Evolutionary conservation across 2,888 invertebrate species (phyloP).

Genomic region (Aradus depressus): DNA sequence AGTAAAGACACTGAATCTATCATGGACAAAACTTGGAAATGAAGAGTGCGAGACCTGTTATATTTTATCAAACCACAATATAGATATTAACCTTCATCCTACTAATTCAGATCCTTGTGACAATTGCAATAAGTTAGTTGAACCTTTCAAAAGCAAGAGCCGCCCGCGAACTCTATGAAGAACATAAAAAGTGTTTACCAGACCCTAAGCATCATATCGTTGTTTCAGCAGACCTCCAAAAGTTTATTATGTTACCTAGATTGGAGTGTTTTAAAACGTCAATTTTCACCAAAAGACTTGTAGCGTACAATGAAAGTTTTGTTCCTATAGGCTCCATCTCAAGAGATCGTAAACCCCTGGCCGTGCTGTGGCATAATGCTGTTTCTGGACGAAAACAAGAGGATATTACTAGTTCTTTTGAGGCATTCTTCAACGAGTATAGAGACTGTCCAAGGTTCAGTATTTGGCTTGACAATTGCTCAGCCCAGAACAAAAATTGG

Average conservation of each 20-base stretch:
- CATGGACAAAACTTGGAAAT: too few species aligned
- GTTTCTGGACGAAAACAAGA: conserved; percentile 33
- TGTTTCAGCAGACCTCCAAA: conserved; percentile 18
- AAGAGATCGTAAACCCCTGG: conserved; percentile 18
- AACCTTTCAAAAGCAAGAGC: too few species aligned
- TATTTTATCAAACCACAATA: too few species aligned
- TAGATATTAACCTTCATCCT: too few species aligned
- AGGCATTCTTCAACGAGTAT: conserved; percentile 29
- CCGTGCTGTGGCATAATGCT: conserved; percentile 32
- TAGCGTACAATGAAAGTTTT: conserved; percentile 24
- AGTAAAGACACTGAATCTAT: too few species aligned
- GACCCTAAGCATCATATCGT: background rate
- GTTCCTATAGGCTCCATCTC: conserved; percentile 10
- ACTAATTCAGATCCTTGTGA: too few species aligned
- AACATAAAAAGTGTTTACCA: too few species aligned
- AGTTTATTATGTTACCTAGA: conserved; percentile 30
- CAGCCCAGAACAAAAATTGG: conserved; percentile 27
- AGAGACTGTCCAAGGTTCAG: conserved; percentile 29
- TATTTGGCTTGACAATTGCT: conserved; percentile 32
- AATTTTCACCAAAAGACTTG: conserved; percentile 28
- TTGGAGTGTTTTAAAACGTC: conserved; percentile 30
- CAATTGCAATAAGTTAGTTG: too few species aligned
- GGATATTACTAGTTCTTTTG: conserved; percentile 31
- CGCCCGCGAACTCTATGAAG: too few species aligned
- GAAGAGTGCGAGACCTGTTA: too few species aligned